Percentiles rank a stretch among this genome's conserved stretches.
Conservation (phyloP, 2,113 vertebrate genomes). For the Eubucco bourcierii region DNA sequence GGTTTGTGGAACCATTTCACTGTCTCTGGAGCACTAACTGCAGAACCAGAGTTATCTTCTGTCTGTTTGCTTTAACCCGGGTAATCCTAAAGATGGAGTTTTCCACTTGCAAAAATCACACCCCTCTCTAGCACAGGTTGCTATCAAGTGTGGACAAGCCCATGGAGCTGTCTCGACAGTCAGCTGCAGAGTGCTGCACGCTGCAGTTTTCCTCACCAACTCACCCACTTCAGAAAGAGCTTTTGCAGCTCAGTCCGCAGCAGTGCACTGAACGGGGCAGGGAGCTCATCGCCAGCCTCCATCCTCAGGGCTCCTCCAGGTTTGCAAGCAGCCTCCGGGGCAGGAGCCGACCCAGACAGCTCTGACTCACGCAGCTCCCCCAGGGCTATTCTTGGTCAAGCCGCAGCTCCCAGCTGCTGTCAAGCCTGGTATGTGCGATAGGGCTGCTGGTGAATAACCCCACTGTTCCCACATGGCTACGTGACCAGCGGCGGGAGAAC, state of each 20-base stretch:
- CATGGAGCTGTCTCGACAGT: neutral
- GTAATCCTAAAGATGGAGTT: constrained; percentile 58
- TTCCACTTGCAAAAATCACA: constrained; percentile 43
- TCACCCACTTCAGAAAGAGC: neutral
- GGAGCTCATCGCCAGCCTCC: neutral
- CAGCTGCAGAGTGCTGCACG: neutral
- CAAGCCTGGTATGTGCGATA: constrained; percentile 40
- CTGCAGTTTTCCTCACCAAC: neutral
- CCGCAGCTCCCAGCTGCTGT: constrained; percentile 60
- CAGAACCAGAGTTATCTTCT: neutral
- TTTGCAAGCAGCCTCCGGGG: neutral
- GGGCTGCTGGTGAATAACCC: constrained; percentile 27
- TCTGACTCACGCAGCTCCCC: constrained; percentile 31
- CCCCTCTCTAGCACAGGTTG: neutral
- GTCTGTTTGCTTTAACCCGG: neutral
- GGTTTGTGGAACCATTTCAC: neutral
- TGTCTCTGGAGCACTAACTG: neutral
- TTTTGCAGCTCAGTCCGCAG: neutral
- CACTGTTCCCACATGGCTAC: constrained; percentile 37
- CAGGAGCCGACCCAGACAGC: constrained; percentile 2
- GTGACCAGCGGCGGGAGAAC: constrained; percentile 26
- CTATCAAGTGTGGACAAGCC: constrained; percentile 54
- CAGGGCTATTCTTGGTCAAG: constrained; percentile 51
- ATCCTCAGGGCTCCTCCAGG: rapidly evolving
- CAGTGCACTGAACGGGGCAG: neutral